Evolutionary conservation across 2,888 invertebrate genomes (phyloP).

Genomic region (Drosophila mayaguana): DNA sequence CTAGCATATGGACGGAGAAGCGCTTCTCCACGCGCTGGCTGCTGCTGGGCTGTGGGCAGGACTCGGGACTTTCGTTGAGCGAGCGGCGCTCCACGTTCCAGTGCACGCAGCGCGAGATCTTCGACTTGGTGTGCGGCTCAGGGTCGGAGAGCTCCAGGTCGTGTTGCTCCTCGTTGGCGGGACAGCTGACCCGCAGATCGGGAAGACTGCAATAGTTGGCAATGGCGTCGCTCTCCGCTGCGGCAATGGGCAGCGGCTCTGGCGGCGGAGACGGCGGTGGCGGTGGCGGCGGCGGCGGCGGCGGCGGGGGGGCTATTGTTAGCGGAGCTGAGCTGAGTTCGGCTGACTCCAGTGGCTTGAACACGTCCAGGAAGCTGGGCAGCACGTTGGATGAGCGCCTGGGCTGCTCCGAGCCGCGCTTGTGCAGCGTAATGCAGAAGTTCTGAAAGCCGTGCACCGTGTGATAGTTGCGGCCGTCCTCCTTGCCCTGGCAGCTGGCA

Average conservation of each 20-base stretch:
- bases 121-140: neutral
- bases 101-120: slow-evolving; percentile 35
- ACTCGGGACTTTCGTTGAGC: neutral
- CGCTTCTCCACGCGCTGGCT: slow-evolving; percentile 4
- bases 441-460: slow-evolving; percentile 71
- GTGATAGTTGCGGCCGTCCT: slow-evolving; percentile 39
- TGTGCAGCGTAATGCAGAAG: slow-evolving; percentile 60
- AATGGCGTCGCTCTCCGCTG: slow-evolving; percentile 9
- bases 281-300: neutral
- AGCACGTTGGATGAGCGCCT: neutral
- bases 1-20: slow-evolving; percentile 22
- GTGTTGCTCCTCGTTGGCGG: neutral
- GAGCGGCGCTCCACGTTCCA: slow-evolving; percentile 35
- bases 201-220: slow-evolving; percentile 44
- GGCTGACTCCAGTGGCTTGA: slow-evolving; percentile 16
- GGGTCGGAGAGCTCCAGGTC: slow-evolving; percentile 3
- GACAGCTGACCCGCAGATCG: slow-evolving; percentile 15
- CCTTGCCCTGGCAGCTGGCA: neutral
- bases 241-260: neutral
- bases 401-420: slow-evolving; percentile 19
- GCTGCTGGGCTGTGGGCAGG: neutral
- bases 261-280: neutral
- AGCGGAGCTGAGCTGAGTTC: neutral
- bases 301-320: neutral
- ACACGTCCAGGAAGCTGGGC: slow-evolving; percentile 55